Evolutionary conservation across 2,888 invertebrate species (phyloP).

Genomic region (Chymomyza amoena): DNA sequence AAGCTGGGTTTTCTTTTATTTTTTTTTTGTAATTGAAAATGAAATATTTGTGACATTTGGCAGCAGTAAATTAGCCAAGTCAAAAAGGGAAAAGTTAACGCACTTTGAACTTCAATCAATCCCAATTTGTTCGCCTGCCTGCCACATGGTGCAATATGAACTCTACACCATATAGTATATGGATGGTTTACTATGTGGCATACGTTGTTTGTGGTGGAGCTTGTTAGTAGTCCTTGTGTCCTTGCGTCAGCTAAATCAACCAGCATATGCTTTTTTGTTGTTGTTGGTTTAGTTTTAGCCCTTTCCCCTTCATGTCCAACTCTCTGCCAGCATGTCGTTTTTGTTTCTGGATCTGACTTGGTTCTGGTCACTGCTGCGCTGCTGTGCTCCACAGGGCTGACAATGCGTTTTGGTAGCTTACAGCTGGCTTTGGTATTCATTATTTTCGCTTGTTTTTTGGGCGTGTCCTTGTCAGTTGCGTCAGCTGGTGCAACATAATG

Average conservation of each 20-base stretch:
- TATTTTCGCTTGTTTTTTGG: constrained; percentile 19
- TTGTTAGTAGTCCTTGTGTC: neutral
- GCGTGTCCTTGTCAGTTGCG: constrained; percentile 31
- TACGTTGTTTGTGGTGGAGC: neutral
- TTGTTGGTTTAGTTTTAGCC: neutral
- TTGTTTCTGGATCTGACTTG: neutral
- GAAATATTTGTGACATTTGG: neutral
- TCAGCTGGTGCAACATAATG: constrained; percentile 63
- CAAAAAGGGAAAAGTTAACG: neutral
- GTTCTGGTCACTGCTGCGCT: constrained; percentile 38
- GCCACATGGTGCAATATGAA: neutral
- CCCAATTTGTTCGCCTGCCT: neutral
- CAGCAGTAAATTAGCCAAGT: neutral
- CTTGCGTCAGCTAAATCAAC: neutral
- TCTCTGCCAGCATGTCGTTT: constrained; percentile 9
- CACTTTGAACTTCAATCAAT: neutral
- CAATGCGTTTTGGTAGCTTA: constrained; percentile 36
- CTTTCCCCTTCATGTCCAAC: neutral
- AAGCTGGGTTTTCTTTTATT: neutral
- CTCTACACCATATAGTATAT: neutral
- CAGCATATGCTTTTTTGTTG: neutral
- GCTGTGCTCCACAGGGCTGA: constrained; percentile 22
- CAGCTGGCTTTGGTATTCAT: constrained; percentile 34
- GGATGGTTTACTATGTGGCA: neutral
- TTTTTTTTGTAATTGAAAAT: neutral